These are phyloP conservation scores for Lates japonicus DNA, from an alignment of 2,797 vertebrate species.

Conservation along the genomic window DNA sequence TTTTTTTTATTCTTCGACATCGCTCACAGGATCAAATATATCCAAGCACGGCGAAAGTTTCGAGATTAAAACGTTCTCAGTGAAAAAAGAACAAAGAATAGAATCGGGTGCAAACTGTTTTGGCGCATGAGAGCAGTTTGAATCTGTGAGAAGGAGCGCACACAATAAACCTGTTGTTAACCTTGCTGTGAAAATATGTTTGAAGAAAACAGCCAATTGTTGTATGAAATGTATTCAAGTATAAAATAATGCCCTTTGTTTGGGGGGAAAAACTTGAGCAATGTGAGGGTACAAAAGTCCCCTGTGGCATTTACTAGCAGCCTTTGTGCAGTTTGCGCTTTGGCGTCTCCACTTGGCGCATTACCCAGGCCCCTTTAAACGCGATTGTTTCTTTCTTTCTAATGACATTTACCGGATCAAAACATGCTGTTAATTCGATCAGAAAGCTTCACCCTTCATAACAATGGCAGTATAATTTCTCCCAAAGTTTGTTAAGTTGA, in stretches of 20 bases:
- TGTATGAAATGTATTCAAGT: conserved; percentile 99
- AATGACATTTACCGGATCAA: conserved; percentile 99
- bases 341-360: conserved; percentile 99
- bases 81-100: conserved; percentile 50
- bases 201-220: conserved; percentile 99
- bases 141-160: conserved; percentile 83
- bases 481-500: conserved; percentile 99
- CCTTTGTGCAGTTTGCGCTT: conserved; percentile 98
- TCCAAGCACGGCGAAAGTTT: conserved; percentile 80
- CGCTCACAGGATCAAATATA: conserved; percentile 85
- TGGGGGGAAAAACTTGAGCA: conserved; percentile 94
- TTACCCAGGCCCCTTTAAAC: conserved; percentile 96
- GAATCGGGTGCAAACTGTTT: conserved; percentile 78
- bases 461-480: conserved; percentile 99
- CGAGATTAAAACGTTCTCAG: conserved; percentile 85
- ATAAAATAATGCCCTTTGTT: conserved; percentile 99
- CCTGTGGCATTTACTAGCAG: conserved; percentile 95
- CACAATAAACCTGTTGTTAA: conserved; percentile 94
- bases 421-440: conserved; percentile 99
- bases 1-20: conserved; percentile 77
- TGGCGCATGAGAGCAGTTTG: conserved; percentile 87
- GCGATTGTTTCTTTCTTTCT: conserved; percentile 99
- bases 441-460: conserved; percentile 98
- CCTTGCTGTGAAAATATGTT: conserved; percentile 99
- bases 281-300: conserved; percentile 99